These are phyloP conservation scores for Sinosuthora webbiana DNA, from an alignment of 2,113 vertebrate species.

Conservation along the genomic window DNA sequence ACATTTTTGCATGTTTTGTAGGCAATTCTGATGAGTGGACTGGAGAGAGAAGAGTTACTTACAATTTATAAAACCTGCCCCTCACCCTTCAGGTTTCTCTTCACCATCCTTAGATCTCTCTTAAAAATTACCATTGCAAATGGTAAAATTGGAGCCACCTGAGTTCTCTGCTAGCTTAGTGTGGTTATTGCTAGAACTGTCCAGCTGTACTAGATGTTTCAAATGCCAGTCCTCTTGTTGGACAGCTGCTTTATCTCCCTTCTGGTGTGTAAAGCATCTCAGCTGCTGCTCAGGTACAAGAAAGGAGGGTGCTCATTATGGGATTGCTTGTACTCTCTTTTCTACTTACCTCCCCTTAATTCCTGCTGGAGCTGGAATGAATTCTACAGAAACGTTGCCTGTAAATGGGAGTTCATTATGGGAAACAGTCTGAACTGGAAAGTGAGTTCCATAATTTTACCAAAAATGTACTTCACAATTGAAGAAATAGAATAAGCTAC, in stretches of 20 bases:
- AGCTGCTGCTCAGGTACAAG: not conserved
- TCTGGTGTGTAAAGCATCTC: not conserved
- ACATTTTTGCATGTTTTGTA: not conserved
- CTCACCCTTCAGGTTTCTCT: not conserved
- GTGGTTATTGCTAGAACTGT: not conserved
- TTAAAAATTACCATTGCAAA: not conserved
- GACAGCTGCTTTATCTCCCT: not conserved
- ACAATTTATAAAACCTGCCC: not conserved
- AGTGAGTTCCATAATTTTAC: not conserved
- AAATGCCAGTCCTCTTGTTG: not conserved
- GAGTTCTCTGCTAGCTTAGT: not conserved
- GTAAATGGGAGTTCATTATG: not conserved
- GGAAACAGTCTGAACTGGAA: not conserved
- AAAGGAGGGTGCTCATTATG: not conserved
- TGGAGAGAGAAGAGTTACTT: not conserved
- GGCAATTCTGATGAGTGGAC: not conserved
- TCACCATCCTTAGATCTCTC: not conserved
- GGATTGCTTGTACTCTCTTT: not conserved
- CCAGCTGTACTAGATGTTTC: not conserved
- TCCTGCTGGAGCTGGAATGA: not conserved
- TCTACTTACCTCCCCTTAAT: not conserved
- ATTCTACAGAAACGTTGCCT: not conserved
- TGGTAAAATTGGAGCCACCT: not conserved
- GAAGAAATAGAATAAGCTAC: not conserved
- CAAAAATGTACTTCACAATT: not conserved